phyloP scores from a whole-genome alignment of 2,888 invertebrate species.

The Epicampocera succincta region DNA sequence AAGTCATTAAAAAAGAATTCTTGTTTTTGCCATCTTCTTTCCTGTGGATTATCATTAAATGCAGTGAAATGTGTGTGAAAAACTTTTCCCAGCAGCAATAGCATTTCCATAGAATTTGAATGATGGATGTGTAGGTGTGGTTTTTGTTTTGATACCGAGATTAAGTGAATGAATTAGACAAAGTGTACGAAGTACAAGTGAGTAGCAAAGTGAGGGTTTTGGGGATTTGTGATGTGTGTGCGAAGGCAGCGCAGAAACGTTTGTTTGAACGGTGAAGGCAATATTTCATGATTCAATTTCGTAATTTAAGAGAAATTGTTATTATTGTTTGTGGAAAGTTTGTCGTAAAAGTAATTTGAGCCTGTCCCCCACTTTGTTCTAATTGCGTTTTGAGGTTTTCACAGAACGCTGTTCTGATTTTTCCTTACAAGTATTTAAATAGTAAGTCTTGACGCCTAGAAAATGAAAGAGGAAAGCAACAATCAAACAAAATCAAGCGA shows the following conservation, averaged over 20 bases:
- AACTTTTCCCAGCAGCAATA: constrained; percentile 30
- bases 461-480: no score
- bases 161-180: constrained; percentile 29
- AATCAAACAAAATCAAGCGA: no score
- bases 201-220: not conserved
- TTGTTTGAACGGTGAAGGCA: constrained; percentile 43
- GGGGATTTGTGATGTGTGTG: not conserved
- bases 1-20: not conserved
- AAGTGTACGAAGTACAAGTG: not conserved
- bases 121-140: not conserved
- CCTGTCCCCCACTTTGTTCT: not conserved
- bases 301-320: constrained; percentile 50
- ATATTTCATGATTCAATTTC: constrained; percentile 61
- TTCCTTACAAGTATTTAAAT: no score
- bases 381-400: not conserved
- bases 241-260: not conserved
- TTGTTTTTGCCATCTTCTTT: constrained; percentile 2
- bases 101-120: not conserved
- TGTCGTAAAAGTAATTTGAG: not conserved
- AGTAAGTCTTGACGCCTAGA: no score
- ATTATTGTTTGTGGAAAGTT: constrained; percentile 44
- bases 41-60: constrained; percentile 39
- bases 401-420: constrained; percentile 13
- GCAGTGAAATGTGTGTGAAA: constrained; percentile 63
- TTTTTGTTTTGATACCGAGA: constrained; percentile 5